Conservation (phyloP, 2,888 invertebrate genomes). For the Cepaea hortensis region DNA sequence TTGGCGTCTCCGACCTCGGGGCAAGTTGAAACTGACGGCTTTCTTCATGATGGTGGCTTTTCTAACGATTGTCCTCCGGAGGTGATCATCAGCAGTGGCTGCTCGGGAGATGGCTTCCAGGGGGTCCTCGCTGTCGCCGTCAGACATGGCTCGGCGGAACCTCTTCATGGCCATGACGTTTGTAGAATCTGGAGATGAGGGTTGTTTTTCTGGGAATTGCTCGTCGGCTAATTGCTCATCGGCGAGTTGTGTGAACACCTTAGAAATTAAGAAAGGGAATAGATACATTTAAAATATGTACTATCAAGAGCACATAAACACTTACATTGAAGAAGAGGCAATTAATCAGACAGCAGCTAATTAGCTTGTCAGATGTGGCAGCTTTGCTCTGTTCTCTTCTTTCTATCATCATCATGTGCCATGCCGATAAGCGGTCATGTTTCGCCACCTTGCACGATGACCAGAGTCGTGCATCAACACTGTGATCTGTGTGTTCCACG, state of each 20-base stretch:
- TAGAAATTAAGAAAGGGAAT: neutral
- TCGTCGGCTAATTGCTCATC: constrained; percentile 40
- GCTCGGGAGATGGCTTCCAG: constrained; percentile 42
- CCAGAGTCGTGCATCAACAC: no score
- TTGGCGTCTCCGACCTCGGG: neutral
- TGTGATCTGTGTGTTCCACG: no score
- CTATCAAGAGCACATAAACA: neutral
- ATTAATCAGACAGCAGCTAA: no score
- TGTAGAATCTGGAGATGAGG: neutral
- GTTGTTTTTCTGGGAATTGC: constrained; percentile 4
- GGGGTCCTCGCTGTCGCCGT: constrained; percentile 31
- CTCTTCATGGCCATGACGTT: neutral
- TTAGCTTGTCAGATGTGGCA: no score
- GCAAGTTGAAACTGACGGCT: constrained; percentile 12
- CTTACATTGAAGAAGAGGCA: no score
- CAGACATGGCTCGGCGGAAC: constrained; percentile 27
- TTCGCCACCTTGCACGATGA: no score
- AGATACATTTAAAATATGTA: neutral
- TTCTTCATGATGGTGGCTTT: constrained; percentile 51
- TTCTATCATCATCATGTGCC: no score
- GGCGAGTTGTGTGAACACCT: constrained; percentile 43
- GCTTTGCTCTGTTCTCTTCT: no score
- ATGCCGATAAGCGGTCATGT: no score
- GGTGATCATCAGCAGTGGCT: constrained; percentile 39
- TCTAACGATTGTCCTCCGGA: constrained; percentile 42